Base-by-base conservation (phyloP, 2,888 invertebrate species). In the Drosophila atripex region DNA sequence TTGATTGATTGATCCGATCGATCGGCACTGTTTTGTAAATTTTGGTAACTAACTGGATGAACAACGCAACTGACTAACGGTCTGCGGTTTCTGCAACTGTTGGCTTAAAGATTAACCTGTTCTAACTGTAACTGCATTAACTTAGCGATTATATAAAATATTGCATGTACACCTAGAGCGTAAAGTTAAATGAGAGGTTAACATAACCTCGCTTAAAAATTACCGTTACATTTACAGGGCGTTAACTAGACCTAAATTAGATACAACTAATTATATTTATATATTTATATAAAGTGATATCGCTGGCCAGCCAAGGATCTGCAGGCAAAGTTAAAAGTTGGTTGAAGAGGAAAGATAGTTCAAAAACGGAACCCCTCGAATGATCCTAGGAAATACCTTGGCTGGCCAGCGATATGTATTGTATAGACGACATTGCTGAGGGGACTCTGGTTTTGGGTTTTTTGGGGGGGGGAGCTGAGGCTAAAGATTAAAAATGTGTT, bases 111-210 rank as follows among this genome's bases (percentile, higher is more conserved):
- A 50, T 21, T 6, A 32, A 21, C 3, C 54, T 18, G 54, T 49
- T 54, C 30, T 32, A 32, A 35, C 77, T 71, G 66, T 78, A 71
- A 79, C 60, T 79, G 55, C 12, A 52, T 57, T 57, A 51, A 60
- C 82, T 84, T 86, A 86, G 64, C 54, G 54, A 80, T 73, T 87
- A 82, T 76, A 74, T 85, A 82, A 82, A 78, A 87, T 30, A 78
- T 65, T 77, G 64, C 59, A 74, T 59, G 55, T 85, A 87, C 69
- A 82, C 69, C 78, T 80, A 78, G 73, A 75, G 71, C 60, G 60
- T 71, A 78, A 77, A 18, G 39, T 75, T 70, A 65, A 65, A 32
- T 51, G 58, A 32, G 63, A 66, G 88, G 55, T 83, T 83, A 85
- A 87, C 88, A 79, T 83, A 83, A 87, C 88, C 86, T 77, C 79